These are phyloP conservation scores for Trissoscelio sp. DNA, from an alignment of 2,888 invertebrate genomes.

Conservation along the genomic window DNA sequence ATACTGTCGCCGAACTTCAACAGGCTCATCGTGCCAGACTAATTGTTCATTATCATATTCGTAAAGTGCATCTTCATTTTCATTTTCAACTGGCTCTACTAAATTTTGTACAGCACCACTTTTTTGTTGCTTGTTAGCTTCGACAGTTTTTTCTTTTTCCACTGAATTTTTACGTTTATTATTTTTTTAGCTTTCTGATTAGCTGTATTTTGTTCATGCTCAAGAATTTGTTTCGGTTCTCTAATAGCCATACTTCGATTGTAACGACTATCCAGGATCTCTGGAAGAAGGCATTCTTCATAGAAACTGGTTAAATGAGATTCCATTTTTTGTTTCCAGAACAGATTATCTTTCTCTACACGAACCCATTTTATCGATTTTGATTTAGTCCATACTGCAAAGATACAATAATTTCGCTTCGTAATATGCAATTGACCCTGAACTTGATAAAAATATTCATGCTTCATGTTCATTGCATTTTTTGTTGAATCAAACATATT, in stretches of 20 bases:
- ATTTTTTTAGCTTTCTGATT: too few species aligned
- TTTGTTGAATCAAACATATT: not conserved
- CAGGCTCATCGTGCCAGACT: not conserved
- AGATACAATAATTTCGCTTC: not conserved
- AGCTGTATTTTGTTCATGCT: not conserved
- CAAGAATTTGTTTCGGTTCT: constrained; percentile 35
- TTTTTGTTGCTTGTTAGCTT: too few species aligned
- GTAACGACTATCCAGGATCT: constrained; percentile 30
- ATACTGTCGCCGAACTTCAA: constrained; percentile 2
- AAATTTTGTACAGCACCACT: too few species aligned
- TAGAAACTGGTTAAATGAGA: not conserved
- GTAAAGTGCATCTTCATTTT: not conserved
- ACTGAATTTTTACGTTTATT: too few species aligned
- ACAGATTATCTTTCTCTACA: not conserved
- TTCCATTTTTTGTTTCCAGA: not conserved
- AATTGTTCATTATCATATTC: constrained; percentile 10
- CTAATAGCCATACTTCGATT: constrained; percentile 21
- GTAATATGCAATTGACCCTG: not conserved
- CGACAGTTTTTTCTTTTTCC: too few species aligned
- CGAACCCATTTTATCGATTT: not conserved
- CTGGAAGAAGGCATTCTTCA: constrained; percentile 42
- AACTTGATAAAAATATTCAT: not conserved
- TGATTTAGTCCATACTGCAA: not conserved
- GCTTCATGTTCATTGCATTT: not conserved
- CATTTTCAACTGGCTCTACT: not conserved